Evolutionary conservation across 1,140 invertebrate genomes (phyloP), one percentile per base, ranked within the genome.

Genomic region (Drosophila santomea): DNA sequence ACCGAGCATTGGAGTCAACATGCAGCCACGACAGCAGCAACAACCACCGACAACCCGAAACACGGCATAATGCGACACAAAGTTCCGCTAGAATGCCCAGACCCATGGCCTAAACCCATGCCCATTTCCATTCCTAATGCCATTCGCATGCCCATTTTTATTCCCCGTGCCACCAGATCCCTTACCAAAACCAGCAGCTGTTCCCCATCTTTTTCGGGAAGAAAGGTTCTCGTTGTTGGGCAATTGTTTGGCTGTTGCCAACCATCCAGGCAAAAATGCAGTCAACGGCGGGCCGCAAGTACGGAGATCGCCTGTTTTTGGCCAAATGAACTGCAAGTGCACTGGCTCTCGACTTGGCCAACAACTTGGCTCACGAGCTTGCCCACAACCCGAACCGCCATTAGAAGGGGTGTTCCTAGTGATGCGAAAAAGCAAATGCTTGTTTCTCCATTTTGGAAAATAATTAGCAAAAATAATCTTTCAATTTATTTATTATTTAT

Each of bases 51-150:
- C 72, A 76, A 76, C 61, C 73, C 72, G 23, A 76, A 77, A 77
- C 74, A 77, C 76, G 78, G 79, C 83, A 86, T 86, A 86, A 86
- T 86, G 83, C 75, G 82, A 86, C 82, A 86, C 82, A 86, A 79
- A 79, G 82, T 86, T 86, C 82, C 82, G 82, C 82, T 86, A 86
- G 79, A 86, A 62, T 86, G 83, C 75, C 75, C 83, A 81, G 51
- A 61, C 66, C 76, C 56, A 79, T 61, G 63, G 75, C 76, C 76
- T 60, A 83, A 35, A 38, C 62, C 41, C 62, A 78, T 43, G 10
- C 50, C 32, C 32, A 50, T 32, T 10, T 10, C n/a, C 25, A 32
- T 47, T 23, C n/a, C 47, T 44, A 64, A 25, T 47, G 11, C 36
- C 52, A 45, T 12, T 11, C 15, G 17, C 44, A 47, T 20, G 25